Percentiles rank a stretch among this genome's conserved stretches.
These are phyloP conservation scores for Monopterus albus DNA, from an alignment of 2,113 vertebrate species.

Conservation along the genomic window DNA sequence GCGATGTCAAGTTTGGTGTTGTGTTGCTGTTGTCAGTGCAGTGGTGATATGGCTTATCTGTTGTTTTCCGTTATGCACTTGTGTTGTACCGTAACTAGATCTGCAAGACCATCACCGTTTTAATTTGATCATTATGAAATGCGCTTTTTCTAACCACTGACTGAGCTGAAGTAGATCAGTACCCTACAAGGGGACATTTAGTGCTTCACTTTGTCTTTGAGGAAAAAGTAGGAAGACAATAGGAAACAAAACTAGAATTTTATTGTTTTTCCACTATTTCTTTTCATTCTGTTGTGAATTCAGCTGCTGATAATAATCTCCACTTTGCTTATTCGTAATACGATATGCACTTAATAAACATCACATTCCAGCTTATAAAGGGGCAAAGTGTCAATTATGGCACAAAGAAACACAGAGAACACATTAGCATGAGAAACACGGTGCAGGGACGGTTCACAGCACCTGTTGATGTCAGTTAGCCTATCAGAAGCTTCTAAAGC, in stretches of 20 bases:
- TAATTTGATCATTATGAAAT: constrained; percentile 20
- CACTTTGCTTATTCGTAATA: not conserved
- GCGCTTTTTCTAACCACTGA: constrained; percentile 38
- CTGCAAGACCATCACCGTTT: constrained; percentile 25
- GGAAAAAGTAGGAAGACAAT: not conserved
- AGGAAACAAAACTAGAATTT: not conserved
- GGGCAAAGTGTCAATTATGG: too few relatives aligned
- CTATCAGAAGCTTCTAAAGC: too few relatives aligned
- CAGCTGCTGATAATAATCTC: not conserved
- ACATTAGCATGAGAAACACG: too few relatives aligned
- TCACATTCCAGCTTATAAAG: too few relatives aligned
- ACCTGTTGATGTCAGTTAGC: too few relatives aligned
- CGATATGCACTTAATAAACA: not conserved
- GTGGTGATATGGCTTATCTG: constrained; percentile 59
- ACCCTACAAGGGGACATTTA: not conserved
- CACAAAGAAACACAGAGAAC: too few relatives aligned
- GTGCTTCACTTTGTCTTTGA: not conserved
- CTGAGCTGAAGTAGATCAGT: constrained; percentile 33
- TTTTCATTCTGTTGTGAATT: not conserved
- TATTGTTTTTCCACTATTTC: not conserved
- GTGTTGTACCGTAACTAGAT: constrained; percentile 52
- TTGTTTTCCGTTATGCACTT: constrained; percentile 53
- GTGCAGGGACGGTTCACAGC: too few relatives aligned
- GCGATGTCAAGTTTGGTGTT: constrained; percentile 64
- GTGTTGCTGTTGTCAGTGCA: constrained; percentile 58